Percentiles rank a stretch among this genome's conserved stretches.
Evolutionary conservation across 2,113 vertebrate species (phyloP).

Genomic region (Mustela nigripes): DNA sequence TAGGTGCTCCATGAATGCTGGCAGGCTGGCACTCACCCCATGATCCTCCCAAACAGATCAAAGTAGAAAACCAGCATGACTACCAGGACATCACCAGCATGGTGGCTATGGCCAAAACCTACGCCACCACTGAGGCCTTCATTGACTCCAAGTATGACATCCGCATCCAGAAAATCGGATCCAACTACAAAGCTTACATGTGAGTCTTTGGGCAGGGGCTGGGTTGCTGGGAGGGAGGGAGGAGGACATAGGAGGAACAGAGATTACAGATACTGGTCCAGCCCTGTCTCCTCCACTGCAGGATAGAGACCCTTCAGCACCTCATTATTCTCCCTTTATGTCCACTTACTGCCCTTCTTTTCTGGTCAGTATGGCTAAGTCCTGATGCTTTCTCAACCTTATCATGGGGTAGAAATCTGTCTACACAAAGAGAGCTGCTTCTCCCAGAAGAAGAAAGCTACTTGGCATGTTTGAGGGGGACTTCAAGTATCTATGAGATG

Average conservation of each 20-base stretch:
- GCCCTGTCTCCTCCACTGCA: not conserved
- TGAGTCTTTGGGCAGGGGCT: slow-evolving; percentile 85
- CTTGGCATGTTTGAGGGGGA: not conserved
- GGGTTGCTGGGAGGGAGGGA: not conserved
- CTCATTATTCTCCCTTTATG: too few species aligned
- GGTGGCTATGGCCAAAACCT: slow-evolving; percentile 96
- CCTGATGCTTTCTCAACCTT: not conserved
- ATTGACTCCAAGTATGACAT: slow-evolving; percentile 98
- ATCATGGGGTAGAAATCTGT: not conserved
- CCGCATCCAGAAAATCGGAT: slow-evolving; percentile 98
- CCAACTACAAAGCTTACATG: slow-evolving; percentile 99
- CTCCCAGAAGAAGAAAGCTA: not conserved
- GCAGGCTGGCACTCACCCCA: not conserved
- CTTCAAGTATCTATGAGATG: too few species aligned
- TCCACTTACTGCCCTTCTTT: not conserved
- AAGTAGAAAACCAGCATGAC: slow-evolving; percentile 96
- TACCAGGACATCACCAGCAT: slow-evolving; percentile 98
- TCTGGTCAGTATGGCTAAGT: not conserved
- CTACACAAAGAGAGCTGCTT: not conserved
- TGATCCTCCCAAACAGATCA: slow-evolving; percentile 90
- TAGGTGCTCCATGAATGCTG: not conserved
- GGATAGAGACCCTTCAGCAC: not conserved
- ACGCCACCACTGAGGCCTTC: slow-evolving; percentile 95
- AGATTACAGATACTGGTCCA: rapidly evolving
- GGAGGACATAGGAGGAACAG: not conserved